A percentile compares a stretch with the other conserved stretches of the same genome.
These are phyloP conservation scores for Chaetodon trifascialis DNA, from an alignment of 2,113 vertebrate species.

Conservation along the genomic window DNA sequence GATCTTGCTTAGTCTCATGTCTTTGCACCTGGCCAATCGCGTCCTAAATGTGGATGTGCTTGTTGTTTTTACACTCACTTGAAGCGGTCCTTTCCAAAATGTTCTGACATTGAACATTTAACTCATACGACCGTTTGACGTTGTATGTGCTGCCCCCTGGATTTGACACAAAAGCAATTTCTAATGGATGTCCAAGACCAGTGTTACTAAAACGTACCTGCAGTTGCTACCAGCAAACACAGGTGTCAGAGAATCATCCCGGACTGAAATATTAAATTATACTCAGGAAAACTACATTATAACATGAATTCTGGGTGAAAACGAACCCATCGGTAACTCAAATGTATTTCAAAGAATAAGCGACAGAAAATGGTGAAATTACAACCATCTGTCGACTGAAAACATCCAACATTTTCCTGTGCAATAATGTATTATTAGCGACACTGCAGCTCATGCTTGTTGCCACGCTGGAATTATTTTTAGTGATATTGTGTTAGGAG, in stretches of 20 bases:
- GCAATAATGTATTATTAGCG: neutral
- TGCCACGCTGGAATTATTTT: neutral
- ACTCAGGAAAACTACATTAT: neutral
- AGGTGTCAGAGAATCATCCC: no score
- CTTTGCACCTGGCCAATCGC: no score
- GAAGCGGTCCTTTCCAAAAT: no score
- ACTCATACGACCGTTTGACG: no score
- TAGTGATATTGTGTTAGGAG: neutral
- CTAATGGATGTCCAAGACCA: neutral
- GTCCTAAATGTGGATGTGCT: no score
- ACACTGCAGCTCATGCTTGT: neutral
- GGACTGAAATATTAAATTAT: neutral
- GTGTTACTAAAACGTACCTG: neutral
- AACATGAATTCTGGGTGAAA: neutral
- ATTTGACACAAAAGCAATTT: neutral
- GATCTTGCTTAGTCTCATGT: no score
- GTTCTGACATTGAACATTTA: no score
- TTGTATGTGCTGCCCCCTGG: neutral
- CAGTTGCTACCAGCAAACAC: no score
- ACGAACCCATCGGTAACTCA: neutral
- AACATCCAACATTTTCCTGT: neutral
- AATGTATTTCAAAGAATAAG: neutral
- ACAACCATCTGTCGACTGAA: neutral
- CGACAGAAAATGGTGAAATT: neutral
- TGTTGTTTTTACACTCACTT: no score